A percentile compares a stretch with the other conserved stretches of the same genome.
Conservation (phyloP, 2,113 vertebrate genomes). For the Caranx ignobilis region DNA sequence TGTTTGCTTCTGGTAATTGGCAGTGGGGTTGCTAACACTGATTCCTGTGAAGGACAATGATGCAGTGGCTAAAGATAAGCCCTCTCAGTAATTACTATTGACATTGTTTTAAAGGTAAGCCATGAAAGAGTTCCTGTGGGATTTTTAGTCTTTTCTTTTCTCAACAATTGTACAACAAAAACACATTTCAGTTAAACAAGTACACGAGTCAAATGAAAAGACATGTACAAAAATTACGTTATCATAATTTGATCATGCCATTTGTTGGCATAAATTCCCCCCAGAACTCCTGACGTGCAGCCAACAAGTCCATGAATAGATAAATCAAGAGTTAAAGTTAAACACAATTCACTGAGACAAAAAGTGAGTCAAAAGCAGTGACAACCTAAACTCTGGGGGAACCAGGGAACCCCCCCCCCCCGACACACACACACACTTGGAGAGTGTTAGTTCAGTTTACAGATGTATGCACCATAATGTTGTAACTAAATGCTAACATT, state of each 20-base stretch:
- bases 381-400: too few relatives aligned
- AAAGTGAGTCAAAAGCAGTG: constrained; percentile 22
- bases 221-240: constrained; percentile 24
- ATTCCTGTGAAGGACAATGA: constrained; percentile 68
- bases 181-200: constrained; percentile 16
- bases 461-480: too few relatives aligned
- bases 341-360: constrained; percentile 14
- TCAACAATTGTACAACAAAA: constrained; percentile 31
- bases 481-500: not conserved
- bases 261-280: constrained; percentile 12
- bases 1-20: constrained; percentile 75
- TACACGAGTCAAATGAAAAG: constrained; percentile 18
- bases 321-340: constrained; percentile 6
- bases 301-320: not conserved
- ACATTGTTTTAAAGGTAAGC: constrained; percentile 75
- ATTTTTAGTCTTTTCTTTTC: constrained; percentile 35
- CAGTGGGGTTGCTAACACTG: constrained; percentile 42
- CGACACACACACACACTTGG: too few relatives aligned
- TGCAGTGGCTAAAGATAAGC: constrained; percentile 73
- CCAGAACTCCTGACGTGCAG: constrained; percentile 1
- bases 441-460: too few relatives aligned
- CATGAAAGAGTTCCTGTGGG: constrained; percentile 60
- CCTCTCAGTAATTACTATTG: constrained; percentile 81
- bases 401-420: too few relatives aligned
- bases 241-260: constrained; percentile 9